Evolutionary conservation across 1,140 invertebrate species (phyloP), one percentile per base, ranked within the genome.

Genomic region (Apis laboriosa): DNA sequence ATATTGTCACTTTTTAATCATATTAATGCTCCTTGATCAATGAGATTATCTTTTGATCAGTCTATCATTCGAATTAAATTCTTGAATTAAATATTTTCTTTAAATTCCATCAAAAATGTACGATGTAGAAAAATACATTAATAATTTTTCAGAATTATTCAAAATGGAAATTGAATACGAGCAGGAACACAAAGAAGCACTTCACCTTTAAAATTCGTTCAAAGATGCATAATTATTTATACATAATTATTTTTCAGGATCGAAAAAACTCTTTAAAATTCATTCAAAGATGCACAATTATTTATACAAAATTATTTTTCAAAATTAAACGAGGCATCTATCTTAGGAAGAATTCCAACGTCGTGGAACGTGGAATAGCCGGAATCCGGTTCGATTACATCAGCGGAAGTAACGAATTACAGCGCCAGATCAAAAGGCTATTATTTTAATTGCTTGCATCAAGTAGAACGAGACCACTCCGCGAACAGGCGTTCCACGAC

Each of bases 371-470:
- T 17, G 12, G 49, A 24, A 17, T 34, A 19, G 7, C 17, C 58
- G n/a, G n/a, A n/a, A 58, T 43, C 49, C 53, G 11, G 15, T 24
- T 15, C 67, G 77, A 79, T 79, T 63, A 5, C 28, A 63, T 63
- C 67, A 56, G 63, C n/a, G 67, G 28, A 51, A 73, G 49, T 24
- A 43, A 71, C 66, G 68, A 63, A 43, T 74, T 74, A 34, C 28
- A 21, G 63, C 53, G 70, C 61, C 78, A 58, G 71, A 61, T 56
- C 49, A 60, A 43, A 43, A n/a, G 56, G 61, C 77, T 68, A 73
- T 79, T 84, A 84, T 84, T 84, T 84, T 84, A 84, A 84, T 84
- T 84, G 78, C 83, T 80, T 74, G 63, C 83, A 84, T 84, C 72
- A 53, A 67, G 51, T 24, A n/a, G 64, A 80, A 73, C 70, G 76